Evolutionary conservation across 2,797 vertebrate species (phyloP).

Genomic region (Girardinus metallicus): DNA sequence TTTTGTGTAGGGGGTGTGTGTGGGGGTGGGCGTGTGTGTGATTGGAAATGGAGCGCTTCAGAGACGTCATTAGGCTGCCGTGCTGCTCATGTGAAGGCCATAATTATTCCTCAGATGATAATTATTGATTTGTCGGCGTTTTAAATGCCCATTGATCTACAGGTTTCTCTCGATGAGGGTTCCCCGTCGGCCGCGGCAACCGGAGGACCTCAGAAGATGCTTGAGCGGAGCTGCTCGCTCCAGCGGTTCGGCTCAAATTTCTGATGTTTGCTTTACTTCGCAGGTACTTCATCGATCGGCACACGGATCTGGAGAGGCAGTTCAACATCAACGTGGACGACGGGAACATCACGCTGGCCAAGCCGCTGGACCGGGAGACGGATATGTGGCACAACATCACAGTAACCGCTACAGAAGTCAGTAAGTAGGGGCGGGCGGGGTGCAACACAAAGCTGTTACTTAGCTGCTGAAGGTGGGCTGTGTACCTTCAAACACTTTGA

Average conservation of each 20-base stretch:
- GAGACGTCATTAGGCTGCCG: slow-evolving; percentile 75
- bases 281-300: slow-evolving; percentile 98
- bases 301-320: slow-evolving; percentile 97
- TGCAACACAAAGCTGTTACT: background rate
- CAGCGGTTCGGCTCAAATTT: slow-evolving; percentile 38
- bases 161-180: slow-evolving; percentile 55
- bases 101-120: slow-evolving; percentile 85
- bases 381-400: slow-evolving; percentile 98
- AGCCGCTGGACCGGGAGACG: slow-evolving; percentile 92
- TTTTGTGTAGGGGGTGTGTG: background rate
- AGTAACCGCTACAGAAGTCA: slow-evolving; percentile 94
- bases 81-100: slow-evolving; percentile 66
- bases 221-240: background rate
- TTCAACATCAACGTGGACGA: slow-evolving; percentile 98
- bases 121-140: slow-evolving; percentile 77
- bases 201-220: slow-evolving; percentile 47
- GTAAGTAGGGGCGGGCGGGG: slow-evolving; percentile 82
- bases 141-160: slow-evolving; percentile 60
- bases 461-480: background rate
- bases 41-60: slow-evolving; percentile 32
- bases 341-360: slow-evolving; percentile 95
- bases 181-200: slow-evolving; percentile 45
- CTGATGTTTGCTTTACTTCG: slow-evolving; percentile 39
- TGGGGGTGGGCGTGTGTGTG: background rate
- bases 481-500: background rate